Base-by-base conservation (phyloP, 2,888 invertebrate species). In the Drosophila incognita region DNA sequence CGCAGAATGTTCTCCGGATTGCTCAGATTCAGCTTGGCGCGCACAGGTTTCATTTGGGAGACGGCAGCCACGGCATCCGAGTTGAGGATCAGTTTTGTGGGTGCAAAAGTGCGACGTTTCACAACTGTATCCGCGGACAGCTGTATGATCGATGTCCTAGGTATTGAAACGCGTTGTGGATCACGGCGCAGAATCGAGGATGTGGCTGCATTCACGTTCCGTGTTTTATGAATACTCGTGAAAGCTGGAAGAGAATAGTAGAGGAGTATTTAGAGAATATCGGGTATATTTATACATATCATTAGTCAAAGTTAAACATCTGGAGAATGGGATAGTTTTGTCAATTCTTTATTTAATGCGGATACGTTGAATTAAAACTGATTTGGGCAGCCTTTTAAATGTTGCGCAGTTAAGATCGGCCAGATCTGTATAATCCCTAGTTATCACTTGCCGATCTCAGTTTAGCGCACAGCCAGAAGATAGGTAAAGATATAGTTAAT, bases 1-100 rank as follows among this genome's bases (percentile, higher is more conserved):
- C 91, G 91, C 4, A 92, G 63, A 31, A 92, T 75, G 46, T 90
- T 87, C 40, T 92, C 91, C 4, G 90, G 90, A 13, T 81, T 79
- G 24, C 81, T 84, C 1, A 89, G 64, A 42, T 82, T 56, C 3
- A 79, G 53, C 7, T 73, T 62, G 49, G 73, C 36, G 11, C 74
- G 69, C 11, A 70, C 27, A 1, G 68, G 67, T 33, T 74, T 52
- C 24, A 48, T 58, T 3, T 60, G 24, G n/a, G 24, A 6, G 7
- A 70, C 42, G n/a, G 53, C 36, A 2, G 18, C 31, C 4, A 61
- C 56, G 0, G 66, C 33, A 8, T 65, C 56, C 21, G 21, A 13
- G 18, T 35, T 54, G 18, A 35, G 11, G 0, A 36, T 54, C 18
- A 24, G 8, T 3, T 40, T 52, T 38, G 36, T 15, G 6, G 51